Percentiles rank a stretch among this genome's conserved stretches.
phyloP scores from a whole-genome alignment of 2,888 invertebrate species.

The Peribatodes rhomboidaria region DNA sequence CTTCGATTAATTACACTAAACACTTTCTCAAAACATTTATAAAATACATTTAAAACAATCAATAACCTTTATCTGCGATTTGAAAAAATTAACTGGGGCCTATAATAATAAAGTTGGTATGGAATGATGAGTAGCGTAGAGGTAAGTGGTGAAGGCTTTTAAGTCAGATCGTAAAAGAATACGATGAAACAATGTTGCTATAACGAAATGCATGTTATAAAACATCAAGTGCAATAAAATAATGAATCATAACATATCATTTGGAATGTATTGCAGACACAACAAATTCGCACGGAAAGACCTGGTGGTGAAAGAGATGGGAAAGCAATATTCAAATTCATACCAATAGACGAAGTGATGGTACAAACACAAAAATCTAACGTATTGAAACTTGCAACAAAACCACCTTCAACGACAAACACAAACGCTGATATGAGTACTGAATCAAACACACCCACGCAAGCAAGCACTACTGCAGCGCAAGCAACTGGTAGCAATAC shows the following conservation, averaged over 20 bases:
- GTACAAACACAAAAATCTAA: slow-evolving; percentile 74
- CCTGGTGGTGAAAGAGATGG: slow-evolving; percentile 73
- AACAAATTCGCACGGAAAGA: slow-evolving; percentile 84
- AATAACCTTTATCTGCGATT: slow-evolving; percentile 42
- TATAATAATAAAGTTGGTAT: slow-evolving; percentile 41
- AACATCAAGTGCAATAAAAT: slow-evolving; percentile 12
- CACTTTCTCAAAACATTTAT: slow-evolving; percentile 40
- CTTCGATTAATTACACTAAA: slow-evolving; percentile 41
- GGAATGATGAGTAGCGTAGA: slow-evolving; percentile 50
- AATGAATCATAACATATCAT: slow-evolving; percentile 44
- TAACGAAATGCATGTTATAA: slow-evolving; percentile 16
- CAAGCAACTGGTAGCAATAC: slow-evolving; percentile 50
- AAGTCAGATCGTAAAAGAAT: slow-evolving; percentile 27
- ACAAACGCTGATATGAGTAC: slow-evolving; percentile 61
- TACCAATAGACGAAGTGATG: slow-evolving; percentile 81
- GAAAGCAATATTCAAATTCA: slow-evolving; percentile 79
- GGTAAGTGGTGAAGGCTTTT: slow-evolving; percentile 75
- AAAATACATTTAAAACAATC: slow-evolving; percentile 30
- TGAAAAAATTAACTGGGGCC: slow-evolving; percentile 41
- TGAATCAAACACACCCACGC: slow-evolving; percentile 57
- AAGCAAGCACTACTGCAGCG: slow-evolving; percentile 53
- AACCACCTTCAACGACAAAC: slow-evolving; percentile 62
- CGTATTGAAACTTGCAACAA: slow-evolving; percentile 76
- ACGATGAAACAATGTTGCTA: slow-evolving; percentile 27
- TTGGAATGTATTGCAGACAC: slow-evolving; percentile 75